A percentile compares a stretch with the other conserved stretches of the same genome.
These are phyloP conservation scores for Triplophysa tibetana DNA, from an alignment of 2,113 vertebrate genomes.

Conservation along the genomic window DNA sequence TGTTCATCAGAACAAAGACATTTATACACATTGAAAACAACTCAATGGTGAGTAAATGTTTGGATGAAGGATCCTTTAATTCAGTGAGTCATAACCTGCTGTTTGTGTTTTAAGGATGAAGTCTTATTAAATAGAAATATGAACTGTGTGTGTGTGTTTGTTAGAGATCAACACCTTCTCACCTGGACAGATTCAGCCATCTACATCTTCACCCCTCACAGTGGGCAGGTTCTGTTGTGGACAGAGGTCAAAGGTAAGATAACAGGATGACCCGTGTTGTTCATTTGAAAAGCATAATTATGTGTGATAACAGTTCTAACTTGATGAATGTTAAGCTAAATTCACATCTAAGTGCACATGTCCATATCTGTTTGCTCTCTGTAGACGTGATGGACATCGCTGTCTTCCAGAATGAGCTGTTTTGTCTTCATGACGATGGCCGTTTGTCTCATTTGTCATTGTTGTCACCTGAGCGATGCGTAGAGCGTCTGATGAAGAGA, in stretches of 20 bases:
- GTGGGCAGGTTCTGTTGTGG: constrained; percentile 92
- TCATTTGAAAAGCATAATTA: too few species aligned
- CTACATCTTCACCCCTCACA: constrained; percentile 92
- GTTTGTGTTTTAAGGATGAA: neutral
- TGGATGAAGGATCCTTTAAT: too few species aligned
- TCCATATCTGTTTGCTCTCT: neutral
- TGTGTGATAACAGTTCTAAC: too few species aligned
- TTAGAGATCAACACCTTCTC: constrained; percentile 89
- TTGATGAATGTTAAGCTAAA: too few species aligned
- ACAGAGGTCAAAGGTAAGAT: constrained; percentile 87
- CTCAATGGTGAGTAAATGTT: too few species aligned
- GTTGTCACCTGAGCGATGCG: constrained; percentile 84
- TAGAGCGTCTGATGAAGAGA: constrained; percentile 87
- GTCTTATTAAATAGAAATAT: neutral
- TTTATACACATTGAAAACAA: too few species aligned
- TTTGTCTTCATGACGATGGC: constrained; percentile 87
- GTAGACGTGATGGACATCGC: constrained; percentile 87
- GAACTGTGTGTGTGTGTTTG: constrained; percentile 19
- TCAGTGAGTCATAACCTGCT: neutral
- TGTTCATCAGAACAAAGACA: too few species aligned
- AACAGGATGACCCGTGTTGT: too few species aligned
- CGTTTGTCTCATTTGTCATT: constrained; percentile 87
- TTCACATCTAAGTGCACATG: neutral
- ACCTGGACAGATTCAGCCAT: constrained; percentile 93
- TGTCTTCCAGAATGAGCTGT: constrained; percentile 86